Percentiles rank a stretch among this genome's conserved stretches.
These are phyloP conservation scores for Axea sp. DNA, from an alignment of 2,888 invertebrate genomes.

Conservation along the genomic window DNA sequence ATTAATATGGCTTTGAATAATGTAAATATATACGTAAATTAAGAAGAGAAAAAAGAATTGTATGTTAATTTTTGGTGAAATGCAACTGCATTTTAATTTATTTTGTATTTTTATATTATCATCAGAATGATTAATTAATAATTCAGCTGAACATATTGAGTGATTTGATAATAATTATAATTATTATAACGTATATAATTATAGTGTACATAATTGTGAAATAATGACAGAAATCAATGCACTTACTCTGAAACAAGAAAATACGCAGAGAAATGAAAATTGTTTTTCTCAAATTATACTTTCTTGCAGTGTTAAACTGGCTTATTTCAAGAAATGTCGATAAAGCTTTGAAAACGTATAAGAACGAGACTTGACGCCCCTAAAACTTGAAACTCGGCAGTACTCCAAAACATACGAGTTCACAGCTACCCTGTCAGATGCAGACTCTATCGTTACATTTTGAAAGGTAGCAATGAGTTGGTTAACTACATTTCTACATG, in stretches of 20 bases:
- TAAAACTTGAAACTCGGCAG: constrained; percentile 60
- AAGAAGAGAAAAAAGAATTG: not conserved
- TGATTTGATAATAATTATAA: not conserved
- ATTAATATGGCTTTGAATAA: not conserved
- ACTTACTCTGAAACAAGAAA: no score
- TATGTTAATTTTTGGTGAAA: not conserved
- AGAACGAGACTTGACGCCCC: constrained; percentile 55
- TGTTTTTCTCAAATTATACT: no score
- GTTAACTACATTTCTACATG: constrained; percentile 78
- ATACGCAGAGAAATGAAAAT: no score
- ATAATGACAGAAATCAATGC: constrained; percentile 15
- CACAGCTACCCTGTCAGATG: constrained; percentile 70
- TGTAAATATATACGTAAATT: not conserved
- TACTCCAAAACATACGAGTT: constrained; percentile 61
- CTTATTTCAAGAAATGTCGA: no score
- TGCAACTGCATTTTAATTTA: not conserved
- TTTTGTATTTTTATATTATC: not conserved
- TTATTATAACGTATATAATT: constrained; percentile 22
- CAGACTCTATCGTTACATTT: constrained; percentile 77
- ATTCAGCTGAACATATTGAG: no score
- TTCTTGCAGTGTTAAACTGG: no score
- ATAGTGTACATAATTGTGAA: constrained; percentile 20
- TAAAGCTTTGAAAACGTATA: constrained; percentile 51
- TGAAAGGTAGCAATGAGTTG: constrained; percentile 78
- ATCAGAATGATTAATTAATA: not conserved